A percentile compares a stretch with the other conserved stretches of the same genome.
These are phyloP conservation scores for Quadroppia sp. DNA, from an alignment of 2,888 invertebrate species.

Conservation along the genomic window DNA sequence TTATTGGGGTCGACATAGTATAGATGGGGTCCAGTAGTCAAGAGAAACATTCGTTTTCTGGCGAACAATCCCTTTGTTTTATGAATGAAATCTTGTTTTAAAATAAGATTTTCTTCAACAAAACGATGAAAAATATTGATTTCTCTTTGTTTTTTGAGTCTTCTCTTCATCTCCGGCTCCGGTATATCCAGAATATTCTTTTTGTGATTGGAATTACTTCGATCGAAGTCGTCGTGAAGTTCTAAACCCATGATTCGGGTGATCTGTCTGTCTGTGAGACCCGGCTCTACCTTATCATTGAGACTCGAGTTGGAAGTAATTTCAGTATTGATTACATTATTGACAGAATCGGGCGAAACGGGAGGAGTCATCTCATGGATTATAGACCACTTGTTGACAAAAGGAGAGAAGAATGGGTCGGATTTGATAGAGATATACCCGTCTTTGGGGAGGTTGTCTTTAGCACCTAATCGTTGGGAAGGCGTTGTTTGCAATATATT, in stretches of 20 bases:
- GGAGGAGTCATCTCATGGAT: conserved; percentile 19
- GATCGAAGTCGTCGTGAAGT: conserved; percentile 58
- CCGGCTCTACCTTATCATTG: conserved; percentile 52
- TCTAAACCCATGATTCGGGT: conserved; percentile 62
- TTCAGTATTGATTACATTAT: conserved; percentile 64
- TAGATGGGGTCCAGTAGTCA: conserved; percentile 90
- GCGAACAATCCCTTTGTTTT: conserved; percentile 94
- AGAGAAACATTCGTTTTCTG: conserved; percentile 82
- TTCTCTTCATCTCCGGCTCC: conserved; percentile 49
- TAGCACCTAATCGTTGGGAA: conserved; percentile 72
- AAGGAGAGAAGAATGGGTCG: conserved; percentile 70
- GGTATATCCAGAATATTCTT: conserved; percentile 47
- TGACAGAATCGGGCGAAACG: conserved; percentile 56
- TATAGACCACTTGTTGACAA: conserved; percentile 17
- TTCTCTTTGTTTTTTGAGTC: conserved; percentile 64
- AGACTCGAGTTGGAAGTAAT: conserved; percentile 43
- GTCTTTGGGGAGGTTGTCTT: conserved; percentile 61
- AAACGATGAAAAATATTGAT: conserved; percentile 73
- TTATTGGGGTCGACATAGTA: conserved; percentile 93
- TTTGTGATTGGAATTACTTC: conserved; percentile 18
- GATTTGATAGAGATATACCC: conserved; percentile 73
- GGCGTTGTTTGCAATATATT: conserved; percentile 76
- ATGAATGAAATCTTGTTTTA: conserved; percentile 89
- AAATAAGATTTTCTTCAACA: conserved; percentile 83
- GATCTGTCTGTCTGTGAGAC: conserved; percentile 41